Evolutionary conservation across 2,888 invertebrate genomes (phyloP), one percentile per base, ranked within the genome.

Genomic region (Xestia rhomboidea): DNA sequence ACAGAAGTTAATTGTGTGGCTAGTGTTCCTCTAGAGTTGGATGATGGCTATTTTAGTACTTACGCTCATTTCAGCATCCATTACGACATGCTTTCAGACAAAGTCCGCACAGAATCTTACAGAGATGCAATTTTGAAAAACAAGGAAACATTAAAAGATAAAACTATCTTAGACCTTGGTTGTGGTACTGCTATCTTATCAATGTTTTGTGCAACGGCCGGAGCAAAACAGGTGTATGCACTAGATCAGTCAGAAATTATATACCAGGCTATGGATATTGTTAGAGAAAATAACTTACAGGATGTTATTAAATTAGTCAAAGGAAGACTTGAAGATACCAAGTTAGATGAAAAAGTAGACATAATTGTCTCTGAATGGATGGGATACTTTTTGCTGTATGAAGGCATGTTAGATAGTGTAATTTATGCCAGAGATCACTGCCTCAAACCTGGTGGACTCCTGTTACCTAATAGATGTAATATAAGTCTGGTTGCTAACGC

Each of bases 341-440:
- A 97, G 73, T 93, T 99, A 68, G 98, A 98, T 1, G 97, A 98
- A 75, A 98, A 98, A 94, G 98, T 98, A 57, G 99, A 99, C 93
- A 97, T 99, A 10, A 99, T 99, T 86, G 98, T 99, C 6, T 99
- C 99, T 0, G 99, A 99, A 94, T 99, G 99, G 99, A 99, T 99
- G 99, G 99, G 99, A 0, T 99, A 99, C 93, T 99, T 99, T 93
- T 96, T 99, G 62, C 95, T 99, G 3, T 99, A 99, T 94, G 99
- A 99, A 96, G 99, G 99, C 66, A 99, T 99, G 99, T 93, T 99
- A 79, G 99, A 99, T 92, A 99, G 99, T 92, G 98, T 99, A 21
- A 97, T 99, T 84, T 98, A 98, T 93, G 99, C 99, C 0, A 97
- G 99, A 89, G 98, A 99, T 89, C 97, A 98, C 87, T 98, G 98